Evolutionary conservation across 2,797 vertebrate genomes (phyloP).

Genomic region (Bothrops alternatus): DNA sequence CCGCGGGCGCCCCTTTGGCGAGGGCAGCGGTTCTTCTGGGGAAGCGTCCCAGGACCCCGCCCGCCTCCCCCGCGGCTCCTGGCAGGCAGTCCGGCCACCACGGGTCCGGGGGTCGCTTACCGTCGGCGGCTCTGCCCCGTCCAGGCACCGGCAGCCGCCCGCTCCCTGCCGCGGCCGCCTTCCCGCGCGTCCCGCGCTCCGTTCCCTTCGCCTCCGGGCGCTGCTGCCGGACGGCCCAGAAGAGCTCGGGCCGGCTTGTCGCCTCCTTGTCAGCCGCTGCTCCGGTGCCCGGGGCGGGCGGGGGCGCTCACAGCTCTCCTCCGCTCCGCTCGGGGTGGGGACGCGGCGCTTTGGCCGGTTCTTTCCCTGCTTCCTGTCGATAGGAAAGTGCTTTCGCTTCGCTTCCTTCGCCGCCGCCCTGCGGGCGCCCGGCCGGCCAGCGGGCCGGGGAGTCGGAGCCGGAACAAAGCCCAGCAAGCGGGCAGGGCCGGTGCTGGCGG

Average conservation of each 20-base stretch:
- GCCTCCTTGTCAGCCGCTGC: neutral
- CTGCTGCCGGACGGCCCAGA: neutral
- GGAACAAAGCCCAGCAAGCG: neutral
- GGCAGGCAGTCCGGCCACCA: neutral
- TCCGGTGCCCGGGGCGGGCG: neutral
- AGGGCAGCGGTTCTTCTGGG: neutral
- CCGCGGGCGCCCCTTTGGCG: neutral
- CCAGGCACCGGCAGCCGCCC: conserved; percentile 42
- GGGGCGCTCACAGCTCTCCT: conserved; percentile 15
- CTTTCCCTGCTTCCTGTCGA: neutral
- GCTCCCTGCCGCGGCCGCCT: conserved; percentile 40
- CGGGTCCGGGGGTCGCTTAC: conserved; percentile 25
- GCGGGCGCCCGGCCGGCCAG: too few species aligned
- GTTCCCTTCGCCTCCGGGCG: neutral
- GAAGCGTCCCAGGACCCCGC: neutral
- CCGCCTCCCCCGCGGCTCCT: neutral
- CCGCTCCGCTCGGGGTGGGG: conserved; percentile 29
- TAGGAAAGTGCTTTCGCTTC: neutral
- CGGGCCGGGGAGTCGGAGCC: neutral
- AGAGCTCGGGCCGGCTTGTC: neutral
- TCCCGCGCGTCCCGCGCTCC: neutral
- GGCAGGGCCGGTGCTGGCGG: neutral
- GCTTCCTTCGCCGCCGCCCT: neutral
- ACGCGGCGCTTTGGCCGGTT: neutral
- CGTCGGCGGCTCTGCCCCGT: conserved; percentile 47